Base-by-base conservation (phyloP, 1,140 invertebrate genomes). In the Anthonomus grandis region DNA sequence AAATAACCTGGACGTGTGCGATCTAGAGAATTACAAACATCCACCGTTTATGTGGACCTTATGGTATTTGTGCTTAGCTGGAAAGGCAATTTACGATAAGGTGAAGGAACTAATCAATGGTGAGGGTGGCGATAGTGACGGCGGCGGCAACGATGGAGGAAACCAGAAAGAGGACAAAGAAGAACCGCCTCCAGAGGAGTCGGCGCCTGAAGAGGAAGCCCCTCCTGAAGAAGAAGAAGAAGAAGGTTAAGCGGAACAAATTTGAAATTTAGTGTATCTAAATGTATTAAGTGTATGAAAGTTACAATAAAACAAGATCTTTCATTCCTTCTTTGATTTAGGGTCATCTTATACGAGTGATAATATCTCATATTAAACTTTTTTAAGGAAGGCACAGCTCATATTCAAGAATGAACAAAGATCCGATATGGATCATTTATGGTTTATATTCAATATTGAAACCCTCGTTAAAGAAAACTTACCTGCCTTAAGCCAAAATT, bases 1-100 rank as follows among this genome's bases (percentile, higher is more conserved):
- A 6, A 39, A 58, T 13, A 36, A 48, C 17, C 19, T 58, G 13
- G 56, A 58, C 17, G 17, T 21, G 15, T 58, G 56, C 41, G 47
- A 58, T 23, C 23, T 51, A 41, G 48, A 58, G 9, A 50, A 51
- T 17, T 58, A 58, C 25, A 58, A 58, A 38, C 47, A 51, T 27
- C 56, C 56, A 1, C 56, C 56, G 0, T 58, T 58, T 23, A 34
- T 58, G 38, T 58, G 31, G 25, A 45, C 36, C 1, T 24, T 58
- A 17, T 58, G 56, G 56, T 58, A 48, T 25, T 3, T 51, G 2
- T 21, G 19, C 22, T 27, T 58, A 12, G 9, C 13, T 2, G 39
- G 23, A n/a, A 51, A 51, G 38, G 24, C 19, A 1, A 22, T 39
- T 12, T 44, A 36, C 27, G 42, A 58, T 4, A 51, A 52, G 23